A percentile compares a stretch with the other conserved stretches of the same genome.
These are phyloP conservation scores for Chrysomallon squamiferum DNA, from an alignment of 1,140 invertebrate genomes.

Conservation along the genomic window DNA sequence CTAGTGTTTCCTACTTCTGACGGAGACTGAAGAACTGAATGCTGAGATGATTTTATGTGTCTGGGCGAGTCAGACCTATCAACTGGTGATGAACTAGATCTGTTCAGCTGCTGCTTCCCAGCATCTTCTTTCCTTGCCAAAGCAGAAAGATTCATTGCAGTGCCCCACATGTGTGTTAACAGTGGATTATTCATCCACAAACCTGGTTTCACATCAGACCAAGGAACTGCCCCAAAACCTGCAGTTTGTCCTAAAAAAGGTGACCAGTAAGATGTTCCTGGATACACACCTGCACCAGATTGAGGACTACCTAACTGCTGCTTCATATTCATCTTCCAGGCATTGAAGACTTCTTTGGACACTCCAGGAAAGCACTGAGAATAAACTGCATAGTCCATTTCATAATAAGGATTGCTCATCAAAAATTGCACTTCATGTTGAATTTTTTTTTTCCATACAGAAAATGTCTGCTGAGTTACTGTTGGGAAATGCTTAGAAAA, in stretches of 20 bases:
- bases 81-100: too few species aligned
- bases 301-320: not conserved
- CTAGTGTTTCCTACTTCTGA: too few species aligned
- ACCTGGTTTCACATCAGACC: too few species aligned
- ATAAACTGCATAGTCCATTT: constrained; percentile 9
- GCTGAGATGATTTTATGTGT: too few species aligned
- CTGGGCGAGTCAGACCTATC: too few species aligned
- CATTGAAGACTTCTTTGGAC: constrained; percentile 15
- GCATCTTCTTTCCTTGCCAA: not conserved
- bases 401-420: constrained; percentile 4
- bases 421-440: constrained; percentile 8
- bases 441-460: constrained; percentile 16
- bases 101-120: too few species aligned
- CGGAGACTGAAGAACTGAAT: too few species aligned
- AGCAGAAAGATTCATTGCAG: not conserved
- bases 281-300: too few species aligned
- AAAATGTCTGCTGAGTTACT: constrained; percentile 14
- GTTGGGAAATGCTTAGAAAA: constrained; percentile 11
- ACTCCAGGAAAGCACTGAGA: constrained; percentile 3
- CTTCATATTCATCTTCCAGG: constrained; percentile 12
- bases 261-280: too few species aligned
- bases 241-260: too few species aligned
- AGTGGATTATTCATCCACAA: too few species aligned
- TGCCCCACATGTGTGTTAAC: not conserved
- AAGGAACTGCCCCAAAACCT: too few species aligned